These are phyloP conservation scores for Urosaurus nigricauda DNA, from an alignment of 2,797 vertebrate species.

Conservation along the genomic window DNA sequence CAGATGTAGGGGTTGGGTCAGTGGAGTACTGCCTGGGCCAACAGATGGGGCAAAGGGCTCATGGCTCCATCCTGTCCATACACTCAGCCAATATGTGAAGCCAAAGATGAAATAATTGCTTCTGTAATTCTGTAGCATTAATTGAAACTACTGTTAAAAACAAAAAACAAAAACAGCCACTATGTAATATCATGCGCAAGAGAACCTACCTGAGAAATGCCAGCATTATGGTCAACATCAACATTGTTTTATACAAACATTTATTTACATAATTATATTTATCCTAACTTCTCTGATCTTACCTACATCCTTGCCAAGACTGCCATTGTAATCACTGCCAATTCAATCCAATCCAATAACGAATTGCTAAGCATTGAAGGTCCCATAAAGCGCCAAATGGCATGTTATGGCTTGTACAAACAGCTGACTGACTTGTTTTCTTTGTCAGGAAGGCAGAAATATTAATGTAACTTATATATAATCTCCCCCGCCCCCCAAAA, in stretches of 20 bases:
- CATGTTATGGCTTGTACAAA: conserved; percentile 52
- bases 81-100: not conserved
- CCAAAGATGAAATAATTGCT: conserved; percentile 4
- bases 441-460: conserved; percentile 52
- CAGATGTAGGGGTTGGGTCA: not conserved
- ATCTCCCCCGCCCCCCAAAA: conserved; percentile 45
- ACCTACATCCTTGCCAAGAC: conserved; percentile 41
- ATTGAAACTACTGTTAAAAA: not conserved
- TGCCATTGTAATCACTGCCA: conserved; percentile 35
- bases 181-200: not conserved
- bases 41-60: too few relatives aligned
- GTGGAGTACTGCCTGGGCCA: too few relatives aligned
- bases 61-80: not conserved
- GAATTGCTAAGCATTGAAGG: conserved; percentile 65
- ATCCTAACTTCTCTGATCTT: conserved; percentile 50
- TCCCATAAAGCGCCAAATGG: conserved; percentile 58
- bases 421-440: conserved; percentile 54
- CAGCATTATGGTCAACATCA: conserved; percentile 48
- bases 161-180: too few relatives aligned
- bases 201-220: conserved; percentile 36
- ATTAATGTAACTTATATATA: conserved; percentile 54
- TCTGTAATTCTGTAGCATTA: not conserved
- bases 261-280: conserved; percentile 61
- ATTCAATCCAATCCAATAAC: conserved; percentile 54
- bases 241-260: conserved; percentile 54